These are phyloP conservation scores for Chitala chitala DNA, from an alignment of 2,113 vertebrate genomes.

Conservation along the genomic window DNA sequence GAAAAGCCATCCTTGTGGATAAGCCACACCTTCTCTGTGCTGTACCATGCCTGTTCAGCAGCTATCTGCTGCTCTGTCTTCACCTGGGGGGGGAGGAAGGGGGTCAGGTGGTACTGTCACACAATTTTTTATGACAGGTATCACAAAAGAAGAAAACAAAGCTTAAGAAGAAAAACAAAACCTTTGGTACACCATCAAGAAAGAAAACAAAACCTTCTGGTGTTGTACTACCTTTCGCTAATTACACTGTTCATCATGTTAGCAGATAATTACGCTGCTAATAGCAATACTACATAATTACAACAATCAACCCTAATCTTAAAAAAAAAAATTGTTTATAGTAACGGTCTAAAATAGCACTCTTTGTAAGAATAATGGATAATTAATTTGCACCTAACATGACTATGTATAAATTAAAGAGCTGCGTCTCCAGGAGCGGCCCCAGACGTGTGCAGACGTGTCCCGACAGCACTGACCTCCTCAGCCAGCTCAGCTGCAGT, in stretches of 20 bases:
- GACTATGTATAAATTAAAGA: too few relatives aligned
- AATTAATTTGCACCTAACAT: too few relatives aligned
- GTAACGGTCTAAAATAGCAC: background rate
- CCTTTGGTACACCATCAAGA: too few relatives aligned
- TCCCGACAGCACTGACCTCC: too few relatives aligned
- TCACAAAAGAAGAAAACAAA: conserved; percentile 18
- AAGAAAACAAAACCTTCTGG: too few relatives aligned
- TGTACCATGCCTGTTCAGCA: conserved; percentile 82
- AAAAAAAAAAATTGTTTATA: background rate
- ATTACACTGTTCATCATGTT: background rate
- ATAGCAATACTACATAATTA: background rate
- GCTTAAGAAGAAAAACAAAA: too few relatives aligned
- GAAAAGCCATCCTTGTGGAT: conserved; percentile 95
- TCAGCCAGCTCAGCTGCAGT: too few relatives aligned
- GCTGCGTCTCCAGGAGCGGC: too few relatives aligned
- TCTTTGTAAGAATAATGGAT: background rate
- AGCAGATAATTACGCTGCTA: background rate
- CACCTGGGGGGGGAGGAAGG: conserved; percentile 52
- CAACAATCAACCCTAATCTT: background rate
- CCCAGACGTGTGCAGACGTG: too few relatives aligned
- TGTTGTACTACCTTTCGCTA: too few relatives aligned
- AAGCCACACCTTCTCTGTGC: conserved; percentile 92
- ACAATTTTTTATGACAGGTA: background rate
- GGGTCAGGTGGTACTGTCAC: background rate
- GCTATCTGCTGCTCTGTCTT: conserved; percentile 88